Evolutionary conservation across 2,888 invertebrate species (phyloP).

Genomic region (Dasypogon diadema): DNA sequence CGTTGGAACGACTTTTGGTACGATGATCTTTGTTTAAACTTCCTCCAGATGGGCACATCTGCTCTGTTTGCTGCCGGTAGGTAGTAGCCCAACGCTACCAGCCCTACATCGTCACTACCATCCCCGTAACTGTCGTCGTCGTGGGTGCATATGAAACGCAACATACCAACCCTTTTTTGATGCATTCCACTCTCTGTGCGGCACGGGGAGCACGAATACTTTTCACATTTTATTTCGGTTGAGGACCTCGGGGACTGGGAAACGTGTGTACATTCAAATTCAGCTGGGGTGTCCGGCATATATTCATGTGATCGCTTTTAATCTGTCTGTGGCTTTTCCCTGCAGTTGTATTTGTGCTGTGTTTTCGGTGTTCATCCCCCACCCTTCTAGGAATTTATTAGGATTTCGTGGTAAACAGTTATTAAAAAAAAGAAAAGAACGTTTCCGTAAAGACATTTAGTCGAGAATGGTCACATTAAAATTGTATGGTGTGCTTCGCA

Average conservation of each 20-base stretch:
- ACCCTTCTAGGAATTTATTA: constrained; percentile 3
- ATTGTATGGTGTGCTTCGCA: background rate
- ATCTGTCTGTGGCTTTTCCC: background rate
- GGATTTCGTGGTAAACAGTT: constrained; percentile 15
- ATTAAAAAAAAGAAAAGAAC: too few relatives aligned
- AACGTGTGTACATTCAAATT: constrained; percentile 11
- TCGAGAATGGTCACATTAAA: too few relatives aligned
- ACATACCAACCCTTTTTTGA: constrained; percentile 34
- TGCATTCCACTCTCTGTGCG: constrained; percentile 1
- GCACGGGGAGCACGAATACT: background rate
- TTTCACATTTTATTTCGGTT: background rate
- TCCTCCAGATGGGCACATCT: constrained; percentile 51
- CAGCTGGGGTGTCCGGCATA: constrained; percentile 5
- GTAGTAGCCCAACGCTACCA: too few relatives aligned
- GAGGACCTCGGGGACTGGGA: constrained; percentile 14
- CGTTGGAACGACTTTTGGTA: background rate
- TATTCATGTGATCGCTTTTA: background rate
- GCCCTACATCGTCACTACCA: background rate
- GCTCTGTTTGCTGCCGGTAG: constrained; percentile 15
- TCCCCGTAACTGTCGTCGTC: background rate
- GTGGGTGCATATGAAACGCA: constrained; percentile 33
- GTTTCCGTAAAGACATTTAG: too few relatives aligned
- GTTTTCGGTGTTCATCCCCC: background rate
- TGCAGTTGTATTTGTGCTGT: background rate
- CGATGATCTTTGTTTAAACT: constrained; percentile 27